Evolutionary conservation across 2,888 invertebrate genomes (phyloP).

Genomic region (Digitonthophagus gazella): DNA sequence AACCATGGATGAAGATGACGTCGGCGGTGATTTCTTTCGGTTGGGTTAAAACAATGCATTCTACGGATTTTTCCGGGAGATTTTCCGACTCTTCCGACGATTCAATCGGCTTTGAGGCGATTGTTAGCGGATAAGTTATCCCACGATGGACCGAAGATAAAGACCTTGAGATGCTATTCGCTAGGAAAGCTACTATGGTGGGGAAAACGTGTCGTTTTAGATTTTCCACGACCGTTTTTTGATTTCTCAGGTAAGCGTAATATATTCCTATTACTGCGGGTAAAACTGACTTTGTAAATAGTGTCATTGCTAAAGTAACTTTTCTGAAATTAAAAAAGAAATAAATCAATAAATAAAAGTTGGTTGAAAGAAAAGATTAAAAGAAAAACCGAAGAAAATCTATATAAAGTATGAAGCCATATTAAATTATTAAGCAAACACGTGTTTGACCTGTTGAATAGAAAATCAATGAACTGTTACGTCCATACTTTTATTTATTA

Average conservation of each 20-base stretch:
- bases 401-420: neutral
- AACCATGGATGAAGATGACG: slow-evolving; percentile 80
- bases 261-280: slow-evolving; percentile 46
- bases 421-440: neutral
- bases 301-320: slow-evolving; percentile 44
- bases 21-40: slow-evolving; percentile 55
- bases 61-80: slow-evolving; percentile 46
- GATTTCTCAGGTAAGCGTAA: slow-evolving; percentile 46
- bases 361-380: too few species aligned
- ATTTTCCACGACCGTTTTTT: slow-evolving; percentile 44
- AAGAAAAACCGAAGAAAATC: too few species aligned
- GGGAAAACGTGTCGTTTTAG: slow-evolving; percentile 46
- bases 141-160: slow-evolving; percentile 47
- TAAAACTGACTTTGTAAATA: slow-evolving; percentile 43
- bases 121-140: slow-evolving; percentile 39
- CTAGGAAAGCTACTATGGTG: slow-evolving; percentile 46
- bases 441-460: too few species aligned
- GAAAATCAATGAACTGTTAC: too few species aligned
- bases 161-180: slow-evolving; percentile 47
- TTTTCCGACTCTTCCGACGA: slow-evolving; percentile 12
- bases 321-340: slow-evolving; percentile 42
- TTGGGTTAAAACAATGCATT: slow-evolving; percentile 45
- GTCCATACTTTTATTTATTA: too few species aligned
- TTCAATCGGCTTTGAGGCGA: slow-evolving; percentile 18
- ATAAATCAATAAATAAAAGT: slow-evolving; percentile 8